Percentiles rank a stretch among this genome's conserved stretches.
Evolutionary conservation across 92 coral and sea anemone genomes (phyloP).

Genomic region (Zoanthus solanderi): DNA sequence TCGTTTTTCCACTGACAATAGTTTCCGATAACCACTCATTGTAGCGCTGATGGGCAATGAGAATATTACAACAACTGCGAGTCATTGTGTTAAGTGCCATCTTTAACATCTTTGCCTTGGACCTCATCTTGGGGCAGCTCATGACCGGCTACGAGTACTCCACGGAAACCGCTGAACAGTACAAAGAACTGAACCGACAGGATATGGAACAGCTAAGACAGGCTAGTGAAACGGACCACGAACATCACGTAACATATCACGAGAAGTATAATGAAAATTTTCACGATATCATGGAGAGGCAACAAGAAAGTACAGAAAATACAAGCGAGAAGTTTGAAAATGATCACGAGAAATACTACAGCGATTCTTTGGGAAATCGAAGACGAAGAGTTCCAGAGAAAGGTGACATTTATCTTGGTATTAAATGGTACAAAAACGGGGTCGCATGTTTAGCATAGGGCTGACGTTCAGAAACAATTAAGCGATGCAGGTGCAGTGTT

Average conservation of each 20-base stretch:
- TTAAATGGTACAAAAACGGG: background rate
- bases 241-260: slow-evolving; percentile 3
- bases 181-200: slow-evolving; percentile 20
- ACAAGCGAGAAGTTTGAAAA: slow-evolving; percentile 34
- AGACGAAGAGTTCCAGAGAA: background rate
- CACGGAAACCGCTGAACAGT: slow-evolving; percentile 39
- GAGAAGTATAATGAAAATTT: slow-evolving; percentile 23
- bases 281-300: slow-evolving; percentile 26
- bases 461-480: no score
- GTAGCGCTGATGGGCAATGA: slow-evolving; percentile 6
- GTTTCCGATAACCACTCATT: background rate
- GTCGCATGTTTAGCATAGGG: background rate
- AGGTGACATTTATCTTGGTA: background rate
- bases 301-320: slow-evolving; percentile 19
- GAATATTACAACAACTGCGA: background rate
- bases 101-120: background rate
- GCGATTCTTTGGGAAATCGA: slow-evolving; percentile 22
- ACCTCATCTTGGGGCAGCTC: background rate
- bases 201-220: slow-evolving; percentile 35
- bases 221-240: background rate
- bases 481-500: no score
- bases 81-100: slow-evolving; percentile 3
- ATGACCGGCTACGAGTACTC: slow-evolving; percentile 12
- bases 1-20: no score
- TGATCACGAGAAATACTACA: slow-evolving; percentile 27